Evolutionary conservation across 2,797 vertebrate genomes (phyloP).

Genomic region (Scolopax bukidnonensis): DNA sequence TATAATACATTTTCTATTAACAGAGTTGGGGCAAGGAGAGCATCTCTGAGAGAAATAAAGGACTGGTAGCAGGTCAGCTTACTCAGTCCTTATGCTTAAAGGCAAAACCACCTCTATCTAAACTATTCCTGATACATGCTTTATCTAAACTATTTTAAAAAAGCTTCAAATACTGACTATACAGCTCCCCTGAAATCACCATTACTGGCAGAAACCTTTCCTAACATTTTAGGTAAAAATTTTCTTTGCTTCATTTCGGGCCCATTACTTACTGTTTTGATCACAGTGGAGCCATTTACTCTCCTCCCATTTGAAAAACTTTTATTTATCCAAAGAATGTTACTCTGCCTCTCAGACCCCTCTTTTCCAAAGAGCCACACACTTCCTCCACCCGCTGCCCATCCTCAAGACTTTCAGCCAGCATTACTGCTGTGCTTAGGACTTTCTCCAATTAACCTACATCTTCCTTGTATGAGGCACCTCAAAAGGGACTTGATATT

Average conservation of each 20-base stretch:
- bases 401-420: not conserved
- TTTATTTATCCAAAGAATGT: not conserved
- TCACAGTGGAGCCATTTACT: not conserved
- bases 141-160: not conserved
- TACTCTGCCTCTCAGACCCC: not conserved
- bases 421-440: not conserved
- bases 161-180: not conserved
- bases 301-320: not conserved
- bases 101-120: not conserved
- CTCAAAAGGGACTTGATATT: not conserved
- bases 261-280: not conserved
- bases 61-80: not conserved
- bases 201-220: not conserved
- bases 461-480: not conserved
- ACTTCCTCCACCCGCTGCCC: not conserved
- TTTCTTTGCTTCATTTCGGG: not conserved
- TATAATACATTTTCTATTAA: not conserved
- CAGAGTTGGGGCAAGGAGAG: accelerated
- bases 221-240: not conserved
- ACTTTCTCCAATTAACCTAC: not conserved
- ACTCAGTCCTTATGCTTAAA: not conserved
- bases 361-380: not conserved
- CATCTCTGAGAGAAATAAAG: not conserved
- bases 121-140: not conserved
- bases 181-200: not conserved